Base-by-base conservation (phyloP, 1,140 invertebrate species). In the Drosophila lacertosa region DNA sequence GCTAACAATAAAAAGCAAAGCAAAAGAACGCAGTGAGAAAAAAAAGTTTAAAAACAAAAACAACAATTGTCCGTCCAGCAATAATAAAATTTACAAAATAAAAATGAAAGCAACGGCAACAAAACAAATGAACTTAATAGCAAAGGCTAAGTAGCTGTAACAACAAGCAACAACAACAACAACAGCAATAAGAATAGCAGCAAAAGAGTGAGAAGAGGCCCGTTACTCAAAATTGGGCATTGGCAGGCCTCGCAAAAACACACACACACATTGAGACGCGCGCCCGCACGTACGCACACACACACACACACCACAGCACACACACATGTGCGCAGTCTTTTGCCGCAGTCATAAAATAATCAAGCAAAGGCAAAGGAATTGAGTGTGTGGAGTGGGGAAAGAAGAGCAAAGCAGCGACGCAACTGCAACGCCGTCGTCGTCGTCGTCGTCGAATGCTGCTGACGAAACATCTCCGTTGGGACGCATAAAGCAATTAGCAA, bases 331-430 rank as follows among this genome's bases (percentile, higher is more conserved):
- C 67, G 73, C 59, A 54, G 53, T 40, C 62, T 58, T 74, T 88
- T 82, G 81, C 82, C 82, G 77, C 74, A 88, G 82, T 86, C 82
- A 86, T 86, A 86, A 86, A 86, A 86, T 86, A 86, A 86, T 88
- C 82, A 86, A 89, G 83, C 84, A 77, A 76, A 74, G 67, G 53
- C 72, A 51, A 60, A n/a, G n/a, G 45, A 50, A 60, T 32, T 60
- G 44, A 73, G 35, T n/a, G 9, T 18, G 33, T 16, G 51, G 20
- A 57, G 57, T 50, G 55, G 39, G 24, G 26, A 18, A 15, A 29
- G 47, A 66, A 68, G 47, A 20, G 26, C 16, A 32, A 24, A 16
- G 40, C 13, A 45, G 44, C 37, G 50, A 16, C 33, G 33, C 29
- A 20, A 35, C 59, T 63, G 66, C 59, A 50, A 32, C 64, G 26